phyloP scores from a whole-genome alignment of 2,888 invertebrate species.

The Tenthredo livida region DNA sequence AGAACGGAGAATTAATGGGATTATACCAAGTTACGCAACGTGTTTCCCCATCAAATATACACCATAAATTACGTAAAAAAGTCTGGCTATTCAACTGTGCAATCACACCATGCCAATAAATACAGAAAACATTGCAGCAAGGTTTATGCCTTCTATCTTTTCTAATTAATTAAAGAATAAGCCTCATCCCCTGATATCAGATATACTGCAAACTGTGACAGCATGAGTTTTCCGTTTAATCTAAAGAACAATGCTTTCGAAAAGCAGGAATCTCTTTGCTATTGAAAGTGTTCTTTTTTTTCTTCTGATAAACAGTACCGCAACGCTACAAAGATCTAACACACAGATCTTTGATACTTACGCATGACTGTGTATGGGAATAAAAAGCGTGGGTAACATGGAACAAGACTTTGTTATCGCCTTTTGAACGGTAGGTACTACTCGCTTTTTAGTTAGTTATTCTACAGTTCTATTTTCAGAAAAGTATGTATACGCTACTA shows the following conservation, averaged over 20 bases:
- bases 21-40: slow-evolving; percentile 28
- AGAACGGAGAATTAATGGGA: neutral
- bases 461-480: neutral
- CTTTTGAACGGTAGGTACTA: neutral
- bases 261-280: neutral
- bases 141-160: neutral
- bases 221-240: neutral
- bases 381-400: neutral
- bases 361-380: neutral
- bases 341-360: neutral
- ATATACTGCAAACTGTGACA: neutral
- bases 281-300: neutral
- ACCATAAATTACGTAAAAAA: slow-evolving; percentile 15
- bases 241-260: neutral
- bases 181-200: neutral
- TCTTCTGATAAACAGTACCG: neutral
- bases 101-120: neutral
- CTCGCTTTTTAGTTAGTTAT: neutral
- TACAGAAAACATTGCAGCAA: neutral
- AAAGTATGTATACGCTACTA: neutral
- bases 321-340: neutral
- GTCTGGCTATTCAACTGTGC: neutral
- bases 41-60: slow-evolving; percentile 17
- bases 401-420: neutral
- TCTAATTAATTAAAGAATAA: slow-evolving; percentile 23